Evolutionary conservation across 92 coral and sea anemone species (phyloP).

Genomic region (Paramuricea clavata): DNA sequence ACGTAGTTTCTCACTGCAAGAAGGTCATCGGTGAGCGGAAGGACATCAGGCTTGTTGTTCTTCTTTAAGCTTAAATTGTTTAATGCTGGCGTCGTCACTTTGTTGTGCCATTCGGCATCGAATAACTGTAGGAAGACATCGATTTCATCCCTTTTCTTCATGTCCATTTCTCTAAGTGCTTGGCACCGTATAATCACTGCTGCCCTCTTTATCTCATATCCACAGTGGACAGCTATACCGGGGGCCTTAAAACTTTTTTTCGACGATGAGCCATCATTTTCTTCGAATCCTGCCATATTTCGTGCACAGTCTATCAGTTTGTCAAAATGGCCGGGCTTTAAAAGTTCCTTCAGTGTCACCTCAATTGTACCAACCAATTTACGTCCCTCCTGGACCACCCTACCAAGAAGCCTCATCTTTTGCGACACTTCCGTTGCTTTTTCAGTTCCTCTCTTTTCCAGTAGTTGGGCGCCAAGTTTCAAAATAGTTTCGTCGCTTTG

Average conservation of each 20-base stretch:
- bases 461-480: conserved; percentile 7
- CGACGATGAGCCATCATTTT: conserved; percentile 3
- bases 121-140: conserved; percentile 41
- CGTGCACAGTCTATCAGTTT: conserved; percentile 39
- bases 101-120: conserved; percentile 59
- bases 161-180: conserved; percentile 50
- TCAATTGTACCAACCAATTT: background rate
- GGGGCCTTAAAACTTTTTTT: conserved; percentile 38
- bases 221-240: conserved; percentile 51
- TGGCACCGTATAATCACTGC: conserved; percentile 46
- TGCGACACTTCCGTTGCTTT: conserved; percentile 48
- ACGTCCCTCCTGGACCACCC: conserved; percentile 56
- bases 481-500: conserved; percentile 48
- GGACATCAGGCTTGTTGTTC: background rate
- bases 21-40: background rate
- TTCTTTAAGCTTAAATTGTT: background rate
- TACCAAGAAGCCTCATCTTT: conserved; percentile 54
- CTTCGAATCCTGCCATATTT: conserved; percentile 1
- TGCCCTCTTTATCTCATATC: conserved; percentile 55
- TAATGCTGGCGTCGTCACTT: conserved; percentile 49
- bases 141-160: conserved; percentile 1
- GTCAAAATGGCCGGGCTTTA: conserved; percentile 62
- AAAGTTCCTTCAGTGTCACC: conserved; percentile 16
- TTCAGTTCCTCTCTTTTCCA: conserved; percentile 45
- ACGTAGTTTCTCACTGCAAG: background rate